Conservation (phyloP, 2,113 vertebrate species). For the Triplophysa siluroides region DNA sequence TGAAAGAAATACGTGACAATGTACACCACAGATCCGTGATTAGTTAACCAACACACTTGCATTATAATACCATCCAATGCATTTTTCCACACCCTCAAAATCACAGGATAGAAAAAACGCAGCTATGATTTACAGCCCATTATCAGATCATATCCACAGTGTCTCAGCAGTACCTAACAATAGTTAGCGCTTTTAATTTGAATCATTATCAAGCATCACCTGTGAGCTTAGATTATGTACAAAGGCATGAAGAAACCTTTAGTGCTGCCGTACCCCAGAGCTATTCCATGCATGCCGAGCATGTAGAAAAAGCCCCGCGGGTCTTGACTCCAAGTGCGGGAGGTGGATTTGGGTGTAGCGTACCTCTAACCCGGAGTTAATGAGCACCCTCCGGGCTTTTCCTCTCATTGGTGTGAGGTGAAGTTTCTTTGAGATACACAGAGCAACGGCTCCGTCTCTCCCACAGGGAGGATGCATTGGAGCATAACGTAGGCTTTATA, state of each 20-base stretch:
- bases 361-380: conserved; percentile 52
- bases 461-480: not conserved
- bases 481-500: conserved; percentile 17
- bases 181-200: conserved; percentile 16
- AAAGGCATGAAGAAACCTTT: conserved; percentile 28
- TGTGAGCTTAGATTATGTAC: conserved; percentile 29
- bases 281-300: conserved; percentile 17
- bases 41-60: not conserved
- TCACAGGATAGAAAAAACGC: not conserved
- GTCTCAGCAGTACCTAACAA: conserved; percentile 14
- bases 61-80: conserved; percentile 9
- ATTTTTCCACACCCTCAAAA: not conserved
- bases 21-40: not conserved
- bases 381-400: conserved; percentile 49
- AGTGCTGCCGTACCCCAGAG: conserved; percentile 7
- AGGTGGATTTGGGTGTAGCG: conserved; percentile 27
- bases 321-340: conserved; percentile 35
- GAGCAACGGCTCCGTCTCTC: conserved; percentile 1
- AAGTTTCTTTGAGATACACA: conserved; percentile 12
- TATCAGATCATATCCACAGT: conserved; percentile 10
- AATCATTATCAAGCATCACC: conserved; percentile 3
- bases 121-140: conserved; percentile 1
- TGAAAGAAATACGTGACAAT: not conserved
- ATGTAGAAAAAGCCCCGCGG: conserved; percentile 8
- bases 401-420: conserved; percentile 35